Base-by-base conservation (phyloP, 2,797 vertebrate species). In the Picus viridis region DNA sequence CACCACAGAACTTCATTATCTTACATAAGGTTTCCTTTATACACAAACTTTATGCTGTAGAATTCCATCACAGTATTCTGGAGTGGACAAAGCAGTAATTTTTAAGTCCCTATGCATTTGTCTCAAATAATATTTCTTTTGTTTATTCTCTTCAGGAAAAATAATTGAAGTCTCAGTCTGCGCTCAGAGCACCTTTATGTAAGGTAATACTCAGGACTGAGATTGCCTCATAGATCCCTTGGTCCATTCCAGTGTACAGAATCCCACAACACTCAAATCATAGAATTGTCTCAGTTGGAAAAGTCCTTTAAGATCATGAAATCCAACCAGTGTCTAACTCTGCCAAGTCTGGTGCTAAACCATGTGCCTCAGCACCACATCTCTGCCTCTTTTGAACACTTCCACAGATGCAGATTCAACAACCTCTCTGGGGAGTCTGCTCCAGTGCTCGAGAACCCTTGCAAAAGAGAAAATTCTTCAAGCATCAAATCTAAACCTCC, bases 1-100 rank as follows among this genome's bases (percentile, higher is more conserved):
- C 81, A 57, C 92, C 69, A 70, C 90, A 96, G 56, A 89, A 45
- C 76, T 80, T 92, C 51, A 83, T 93, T 92, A 83, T 77, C 62
- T 90, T 80, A 30, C 69, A 57, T 53, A 62, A 89, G n/a, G 8
- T 80, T 87, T 91, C 51, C 34, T 90, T 80, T 91, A 74, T 54
- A 80, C 63, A 80, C 43, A 72, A 83, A 67, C 51, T 23, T 13
- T 0, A 12, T 51, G 65, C 47, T 70, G 30, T 92, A 75, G 90
- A 87, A 89, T 78, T 93, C 82, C 14, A 77, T 36, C 34, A 51
- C 39, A 54, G 24, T 64, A 75, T 79, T 86, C 76, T 23, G 17
- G 65, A 22, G 27, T 49, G 29, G 12, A 86, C 56, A 65, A 86
- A 86, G 62, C 20, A 79, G 53, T 65, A 64, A 47, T 59, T 85